Evolutionary conservation across 2,797 vertebrate genomes (phyloP), one percentile per base, ranked within the genome.

Genomic region (Myotis planiceps): DNA sequence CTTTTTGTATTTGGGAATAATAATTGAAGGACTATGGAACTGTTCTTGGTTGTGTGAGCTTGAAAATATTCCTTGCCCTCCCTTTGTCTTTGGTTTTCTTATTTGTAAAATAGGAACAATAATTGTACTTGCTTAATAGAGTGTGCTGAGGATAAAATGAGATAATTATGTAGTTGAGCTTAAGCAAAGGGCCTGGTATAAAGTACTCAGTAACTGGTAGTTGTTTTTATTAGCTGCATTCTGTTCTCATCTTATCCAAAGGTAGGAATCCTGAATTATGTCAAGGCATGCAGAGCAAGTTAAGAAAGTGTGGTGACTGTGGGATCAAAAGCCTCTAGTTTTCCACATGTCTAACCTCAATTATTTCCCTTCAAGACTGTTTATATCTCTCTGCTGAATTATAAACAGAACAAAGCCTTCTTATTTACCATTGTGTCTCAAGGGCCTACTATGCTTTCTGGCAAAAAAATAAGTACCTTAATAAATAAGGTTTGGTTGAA

Each of bases 251-350:
- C 37, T 88, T 42, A 85, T 72, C 49, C 63, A 65, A 68, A 82
- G 42, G n/a, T 71, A 88, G 51, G 63, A 85, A 88, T 95, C 27
- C 72, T 60, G 85, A 95, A 87, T 94, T 88, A 91, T 94, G 51
- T 71, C 63, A 94, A 89, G 69, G 45, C 58, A 71, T 60, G 45
- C 34, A 89, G 65, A 80, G 29, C 21, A 47, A 47, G 29, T 74
- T 86, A 68, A 68, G 82, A 94, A 96, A 95, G 82, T 91, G 18
- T 21, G 65, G 53, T 88, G 72, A 74, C 49, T 32, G 1, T 66
- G 66, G 32, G 25, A 84, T 74, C 13, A 82, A 71, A 96, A 88
- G 42, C 2, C 5, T 55, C 49, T 47, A 55, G 69, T 90, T 94
- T 95, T 81, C 49, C 9, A 51, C n/a, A 12, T 39, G 8, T 81